phyloP scores from a whole-genome alignment of 1,140 invertebrate genomes.

The Hylaeus volcanicus region DNA sequence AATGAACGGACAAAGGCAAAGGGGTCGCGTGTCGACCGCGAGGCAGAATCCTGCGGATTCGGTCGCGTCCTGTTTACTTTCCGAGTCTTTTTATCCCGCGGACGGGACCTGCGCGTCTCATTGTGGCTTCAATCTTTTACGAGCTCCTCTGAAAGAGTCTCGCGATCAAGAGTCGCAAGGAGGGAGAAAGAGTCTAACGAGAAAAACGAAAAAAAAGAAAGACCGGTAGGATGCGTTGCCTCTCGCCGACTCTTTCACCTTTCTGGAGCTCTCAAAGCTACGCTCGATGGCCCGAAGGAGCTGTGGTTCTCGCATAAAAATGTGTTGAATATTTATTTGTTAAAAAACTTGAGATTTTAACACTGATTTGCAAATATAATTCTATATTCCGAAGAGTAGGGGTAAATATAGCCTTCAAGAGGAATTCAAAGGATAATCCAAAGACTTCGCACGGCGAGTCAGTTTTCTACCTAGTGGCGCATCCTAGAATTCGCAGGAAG shows the following conservation, averaged over 20 bases:
- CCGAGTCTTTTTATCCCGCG: not conserved
- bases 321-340: too few species aligned
- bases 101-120: not conserved
- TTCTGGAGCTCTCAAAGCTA: slow-evolving; percentile 49
- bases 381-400: too few species aligned
- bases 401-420: too few species aligned
- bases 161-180: slow-evolving; percentile 17
- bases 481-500: too few species aligned
- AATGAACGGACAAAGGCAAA: slow-evolving; percentile 34
- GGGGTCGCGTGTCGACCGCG: slow-evolving; percentile 35
- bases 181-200: not conserved
- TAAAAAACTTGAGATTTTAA: too few species aligned
- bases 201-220: not conserved
- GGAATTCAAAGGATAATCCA: too few species aligned
- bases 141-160: slow-evolving; percentile 18
- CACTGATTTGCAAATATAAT: too few species aligned
- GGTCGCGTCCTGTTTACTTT: not conserved
- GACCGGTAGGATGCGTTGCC: not conserved
- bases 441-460: too few species aligned
- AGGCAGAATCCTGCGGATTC: slow-evolving; percentile 20
- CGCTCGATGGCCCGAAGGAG: not conserved
- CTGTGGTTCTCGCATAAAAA: too few species aligned
- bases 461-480: too few species aligned
- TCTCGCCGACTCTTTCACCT: slow-evolving; percentile 38
- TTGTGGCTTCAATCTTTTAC: slow-evolving; percentile 44